Evolutionary conservation across 1,140 invertebrate species (phyloP).

Genomic region (Lineus longissimus): DNA sequence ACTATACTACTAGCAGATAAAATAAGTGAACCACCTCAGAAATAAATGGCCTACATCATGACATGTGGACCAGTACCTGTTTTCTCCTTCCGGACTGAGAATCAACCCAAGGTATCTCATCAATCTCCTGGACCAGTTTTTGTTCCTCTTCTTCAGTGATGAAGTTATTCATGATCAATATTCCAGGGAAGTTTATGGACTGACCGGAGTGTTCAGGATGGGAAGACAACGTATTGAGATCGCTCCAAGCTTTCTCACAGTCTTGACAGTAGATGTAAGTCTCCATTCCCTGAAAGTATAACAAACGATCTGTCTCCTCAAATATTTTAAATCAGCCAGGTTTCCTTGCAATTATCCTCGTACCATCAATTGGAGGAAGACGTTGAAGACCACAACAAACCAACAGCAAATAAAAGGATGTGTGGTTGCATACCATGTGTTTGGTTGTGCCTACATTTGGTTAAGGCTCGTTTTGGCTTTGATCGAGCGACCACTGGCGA

Average conservation of each 20-base stretch:
- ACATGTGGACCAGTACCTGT: constrained; percentile 61
- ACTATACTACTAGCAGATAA: no score
- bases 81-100: constrained; percentile 96
- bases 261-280: constrained; percentile 17
- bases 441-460: no score
- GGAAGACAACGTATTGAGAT: constrained; percentile 5
- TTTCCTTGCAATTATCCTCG: no score
- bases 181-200: constrained; percentile 44
- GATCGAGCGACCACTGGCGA: no score
- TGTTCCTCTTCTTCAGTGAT: constrained; percentile 69
- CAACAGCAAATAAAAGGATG: no score
- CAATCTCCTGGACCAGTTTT: constrained; percentile 67
- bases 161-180: constrained; percentile 64
- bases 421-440: no score
- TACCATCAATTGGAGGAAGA: no score
- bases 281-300: not conserved
- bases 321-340: no score
- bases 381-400: no score
- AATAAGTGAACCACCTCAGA: no score
- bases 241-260: constrained; percentile 19
- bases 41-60: no score
- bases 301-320: not conserved
- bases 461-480: no score
- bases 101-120: constrained; percentile 77
- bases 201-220: constrained; percentile 12